Base-by-base conservation (phyloP, 2,797 vertebrate species). In the Loris lydekkerianus region DNA sequence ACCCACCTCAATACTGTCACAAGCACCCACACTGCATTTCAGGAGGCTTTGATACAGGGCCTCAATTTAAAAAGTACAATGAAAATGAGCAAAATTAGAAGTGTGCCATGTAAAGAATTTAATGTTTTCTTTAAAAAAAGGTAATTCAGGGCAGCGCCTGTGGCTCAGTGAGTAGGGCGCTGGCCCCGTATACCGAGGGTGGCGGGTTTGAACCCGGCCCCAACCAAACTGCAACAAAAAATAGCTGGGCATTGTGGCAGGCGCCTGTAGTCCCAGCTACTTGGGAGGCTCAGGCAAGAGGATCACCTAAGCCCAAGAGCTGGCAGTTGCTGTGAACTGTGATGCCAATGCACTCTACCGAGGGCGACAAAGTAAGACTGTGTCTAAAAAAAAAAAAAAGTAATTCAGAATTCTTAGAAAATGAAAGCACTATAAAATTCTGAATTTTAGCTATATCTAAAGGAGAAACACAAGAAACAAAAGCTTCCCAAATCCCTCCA, bases 51-150 rank as follows among this genome's bases (percentile, higher is more conserved):
- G 56, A 86, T 61, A 18, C 14, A 85, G 23, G 1, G 27, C 60
- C 34, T 72, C 65, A 93, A 85, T 75, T 97, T 93, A 91, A 87
- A 94, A 65, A 14, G 56, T 15, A 78, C 2, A 43, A 20, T 89
- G 29, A 27, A 89, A 94, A 75, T 91, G 23, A 92, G 34, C n/a
- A 94, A 95, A 95, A 86, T 77, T 27, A 73, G 77, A 96, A 84
- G 56, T 46, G 13, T 73, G 11, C 53, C 84, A 89, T 10, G 23
- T 75, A 40, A 95, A 72, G 60, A 53, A 83, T 61, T 73, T 27
- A 3, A 88, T 53, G 13, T 49, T 82, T 46, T 65, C 17, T n/a
- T n/a, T 15, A 53, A 63, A 70, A 65, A 53, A 83, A 27, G 31
- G 25, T 46, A 91, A 80, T 81, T 92, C n/a, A 86, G 67, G 49